Base-by-base conservation (phyloP, 2,113 vertebrate genomes). In the Daubentonia madagascariensis region DNA sequence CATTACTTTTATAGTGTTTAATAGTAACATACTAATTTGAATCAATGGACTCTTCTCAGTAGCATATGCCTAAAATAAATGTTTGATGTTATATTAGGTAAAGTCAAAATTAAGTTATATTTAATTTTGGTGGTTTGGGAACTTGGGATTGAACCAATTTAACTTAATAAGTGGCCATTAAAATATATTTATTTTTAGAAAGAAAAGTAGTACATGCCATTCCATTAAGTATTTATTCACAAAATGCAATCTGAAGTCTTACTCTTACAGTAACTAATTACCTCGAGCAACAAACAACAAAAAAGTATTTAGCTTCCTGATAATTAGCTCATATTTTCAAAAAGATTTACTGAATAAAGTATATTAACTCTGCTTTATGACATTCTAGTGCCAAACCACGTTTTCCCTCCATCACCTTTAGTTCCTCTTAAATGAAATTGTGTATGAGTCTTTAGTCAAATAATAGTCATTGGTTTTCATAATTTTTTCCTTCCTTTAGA, bases 381-480 rank as follows among this genome's bases (percentile, higher is more conserved):
- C 59, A 86, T 48, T 85, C 89, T 61, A 97, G 70, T 95, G 97
- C 97, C 97, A 98, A 96, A 73, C 84, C 97, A 94, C 89, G 96
- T 85, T 89, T 97, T 94, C 94, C 73, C 73, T n/a, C 78, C 68
- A 88, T 95, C 88, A 81, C 92, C 87, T 96, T 93, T 65, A 94
- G 78, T 86, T 97, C 83, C 50, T 65, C 96, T 96, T 89, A 98
- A 97, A 92, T 95, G 63, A 98, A 98, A 97, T 40, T 96, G 40
- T 59, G 57, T 96, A 94, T 98, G 97, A 98, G 92, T 96, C 96
- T 97, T 97, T 91, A 92, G 96, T 98, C 94, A 97, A 97, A 98
- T 97, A 94, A 96, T n/a, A 96, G 96, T 97, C 96, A 98, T 98
- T 96, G 97, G 93, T 97, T 98, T 97, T 89, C 87, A 93, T 93